Evolutionary conservation across 2,113 vertebrate genomes (phyloP).

Genomic region (Aphelocoma coerulescens): DNA sequence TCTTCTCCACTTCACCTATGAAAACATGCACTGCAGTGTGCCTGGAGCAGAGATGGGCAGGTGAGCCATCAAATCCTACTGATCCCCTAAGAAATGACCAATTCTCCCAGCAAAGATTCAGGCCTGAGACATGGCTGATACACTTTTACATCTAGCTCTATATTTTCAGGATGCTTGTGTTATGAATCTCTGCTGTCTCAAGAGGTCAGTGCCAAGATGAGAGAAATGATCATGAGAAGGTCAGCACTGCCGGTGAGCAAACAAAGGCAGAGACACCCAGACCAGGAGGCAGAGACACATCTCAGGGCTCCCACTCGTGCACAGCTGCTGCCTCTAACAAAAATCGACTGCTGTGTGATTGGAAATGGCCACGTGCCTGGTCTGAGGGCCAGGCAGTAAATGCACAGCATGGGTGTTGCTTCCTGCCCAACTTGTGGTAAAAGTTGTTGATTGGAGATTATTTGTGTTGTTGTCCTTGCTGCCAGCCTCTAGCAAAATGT

Average conservation of each 20-base stretch:
- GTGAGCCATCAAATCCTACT: background rate
- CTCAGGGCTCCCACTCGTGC: background rate
- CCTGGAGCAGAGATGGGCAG: accelerated
- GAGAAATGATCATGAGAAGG: background rate
- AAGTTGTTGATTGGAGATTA: constrained; percentile 17
- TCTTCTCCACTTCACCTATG: background rate
- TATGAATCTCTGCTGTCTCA: accelerated
- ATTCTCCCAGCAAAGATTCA: background rate
- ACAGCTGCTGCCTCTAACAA: constrained; percentile 9
- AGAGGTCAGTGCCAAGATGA: background rate
- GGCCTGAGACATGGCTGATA: background rate
- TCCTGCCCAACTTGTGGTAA: background rate
- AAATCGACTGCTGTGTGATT: background rate
- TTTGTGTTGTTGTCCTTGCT: background rate
- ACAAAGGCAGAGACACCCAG: background rate
- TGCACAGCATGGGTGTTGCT: background rate
- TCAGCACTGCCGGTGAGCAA: background rate
- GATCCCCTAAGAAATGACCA: background rate
- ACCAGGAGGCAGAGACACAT: background rate
- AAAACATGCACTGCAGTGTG: background rate
- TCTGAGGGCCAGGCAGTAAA: background rate
- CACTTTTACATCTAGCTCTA: background rate
- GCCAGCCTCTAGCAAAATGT: background rate
- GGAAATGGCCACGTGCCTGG: background rate
- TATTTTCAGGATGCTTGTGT: background rate